These are phyloP conservation scores for Sepioteuthis lessoniana DNA, from an alignment of 2,888 invertebrate genomes.

Conservation along the genomic window DNA sequence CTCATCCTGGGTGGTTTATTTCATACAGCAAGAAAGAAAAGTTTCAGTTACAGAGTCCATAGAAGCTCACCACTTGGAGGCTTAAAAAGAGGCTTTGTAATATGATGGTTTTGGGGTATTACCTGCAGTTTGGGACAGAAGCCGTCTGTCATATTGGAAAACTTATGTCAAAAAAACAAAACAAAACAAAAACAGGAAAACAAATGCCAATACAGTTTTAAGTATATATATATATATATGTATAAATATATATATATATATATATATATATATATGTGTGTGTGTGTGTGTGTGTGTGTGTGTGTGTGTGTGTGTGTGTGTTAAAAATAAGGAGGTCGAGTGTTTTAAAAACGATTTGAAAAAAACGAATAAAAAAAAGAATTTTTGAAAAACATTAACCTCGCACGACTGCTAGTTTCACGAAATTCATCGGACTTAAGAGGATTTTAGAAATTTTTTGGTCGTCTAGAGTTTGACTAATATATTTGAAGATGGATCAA, in stretches of 20 bases:
- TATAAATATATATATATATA: constrained; percentile 33
- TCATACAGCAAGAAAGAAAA: background rate
- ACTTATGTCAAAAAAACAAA: background rate
- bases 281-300: too few relatives aligned
- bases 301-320: too few relatives aligned
- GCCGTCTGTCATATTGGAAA: constrained; percentile 15
- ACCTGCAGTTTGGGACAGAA: background rate
- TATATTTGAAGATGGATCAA: too few relatives aligned
- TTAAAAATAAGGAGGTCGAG: too few relatives aligned
- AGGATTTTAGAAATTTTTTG: too few relatives aligned
- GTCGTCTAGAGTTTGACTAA: too few relatives aligned
- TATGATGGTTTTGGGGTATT: background rate
- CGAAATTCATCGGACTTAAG: too few relatives aligned
- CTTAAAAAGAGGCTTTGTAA: background rate
- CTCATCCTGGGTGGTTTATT: constrained; percentile 1
- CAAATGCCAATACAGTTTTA: background rate
- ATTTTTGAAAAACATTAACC: too few relatives aligned
- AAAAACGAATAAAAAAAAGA: too few relatives aligned
- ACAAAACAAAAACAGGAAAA: background rate
- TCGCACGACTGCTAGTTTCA: too few relatives aligned
- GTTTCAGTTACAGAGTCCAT: background rate
- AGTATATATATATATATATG: background rate
- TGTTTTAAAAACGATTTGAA: too few relatives aligned
- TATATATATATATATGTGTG: background rate
- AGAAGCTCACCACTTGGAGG: background rate